Evolutionary conservation across 2,113 vertebrate genomes (phyloP).

Genomic region (Notarius quadriscutis): DNA sequence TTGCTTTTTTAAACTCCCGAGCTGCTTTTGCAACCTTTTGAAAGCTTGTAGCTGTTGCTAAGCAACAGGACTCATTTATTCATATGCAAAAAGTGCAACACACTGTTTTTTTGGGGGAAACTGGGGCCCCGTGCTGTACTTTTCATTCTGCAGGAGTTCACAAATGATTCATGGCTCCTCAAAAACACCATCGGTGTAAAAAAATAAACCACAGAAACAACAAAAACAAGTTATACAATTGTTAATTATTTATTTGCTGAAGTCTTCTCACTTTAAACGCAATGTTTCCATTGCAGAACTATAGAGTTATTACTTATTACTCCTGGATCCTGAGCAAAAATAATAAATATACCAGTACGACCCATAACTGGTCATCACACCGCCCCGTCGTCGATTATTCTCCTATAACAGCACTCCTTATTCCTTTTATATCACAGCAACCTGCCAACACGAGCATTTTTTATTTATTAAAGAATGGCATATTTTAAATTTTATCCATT

Average conservation of each 20-base stretch:
- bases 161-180: constrained; percentile 32
- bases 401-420: too few relatives aligned
- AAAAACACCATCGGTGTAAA: constrained; percentile 11
- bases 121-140: constrained; percentile 41
- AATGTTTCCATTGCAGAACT: too few relatives aligned
- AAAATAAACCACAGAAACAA: neutral
- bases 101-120: neutral
- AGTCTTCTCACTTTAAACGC: neutral
- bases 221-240: neutral
- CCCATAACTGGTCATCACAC: neutral
- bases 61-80: constrained; percentile 57
- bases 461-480: neutral
- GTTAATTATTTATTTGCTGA: neutral
- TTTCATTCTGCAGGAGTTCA: constrained; percentile 33
- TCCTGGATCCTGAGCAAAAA: neutral
- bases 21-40: constrained; percentile 39
- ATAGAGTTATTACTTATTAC: neutral
- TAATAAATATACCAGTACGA: neutral
- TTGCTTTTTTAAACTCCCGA: constrained; percentile 29
- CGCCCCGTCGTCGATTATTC: neutral
- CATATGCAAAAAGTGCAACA: constrained; percentile 52
- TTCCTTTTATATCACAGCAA: neutral
- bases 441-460: neutral
- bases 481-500: neutral
- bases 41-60: constrained; percentile 51